These are phyloP conservation scores for Scolopax rusticola DNA, from an alignment of 2,797 vertebrate genomes.

Conservation along the genomic window DNA sequence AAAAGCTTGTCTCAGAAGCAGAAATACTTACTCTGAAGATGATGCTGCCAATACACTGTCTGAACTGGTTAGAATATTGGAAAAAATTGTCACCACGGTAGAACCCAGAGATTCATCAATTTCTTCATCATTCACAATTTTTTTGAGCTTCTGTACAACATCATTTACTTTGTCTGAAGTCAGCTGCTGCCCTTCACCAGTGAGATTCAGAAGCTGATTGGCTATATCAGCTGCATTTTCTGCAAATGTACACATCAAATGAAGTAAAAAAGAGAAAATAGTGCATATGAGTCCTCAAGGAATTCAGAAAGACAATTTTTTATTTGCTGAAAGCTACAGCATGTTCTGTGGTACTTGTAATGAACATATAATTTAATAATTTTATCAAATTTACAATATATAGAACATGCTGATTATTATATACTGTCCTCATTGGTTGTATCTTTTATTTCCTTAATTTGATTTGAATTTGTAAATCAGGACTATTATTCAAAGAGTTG, in stretches of 20 bases:
- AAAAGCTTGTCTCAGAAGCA: background rate
- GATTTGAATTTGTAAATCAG: background rate
- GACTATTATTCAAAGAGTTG: background rate
- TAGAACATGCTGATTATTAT: background rate
- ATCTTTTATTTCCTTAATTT: background rate
- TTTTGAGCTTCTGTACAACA: conserved; percentile 89
- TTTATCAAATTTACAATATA: background rate
- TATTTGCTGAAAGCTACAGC: background rate
- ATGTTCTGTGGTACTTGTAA: background rate
- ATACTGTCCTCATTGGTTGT: background rate
- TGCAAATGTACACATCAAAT: conserved; percentile 42
- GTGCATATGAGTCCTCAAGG: background rate
- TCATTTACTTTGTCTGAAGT: conserved; percentile 88
- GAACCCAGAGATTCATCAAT: conserved; percentile 88
- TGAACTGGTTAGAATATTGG: conserved; percentile 92
- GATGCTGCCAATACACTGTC: conserved; percentile 81
- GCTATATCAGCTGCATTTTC: conserved; percentile 90
- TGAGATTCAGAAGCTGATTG: conserved; percentile 87
- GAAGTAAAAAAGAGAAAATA: conserved; percentile 3
- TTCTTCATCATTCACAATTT: conserved; percentile 89
- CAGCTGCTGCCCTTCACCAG: conserved; percentile 84
- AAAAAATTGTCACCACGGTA: conserved; percentile 92
- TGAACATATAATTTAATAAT: background rate
- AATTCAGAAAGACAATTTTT: background rate
- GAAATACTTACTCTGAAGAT: conserved; percentile 86